A percentile compares a stretch with the other conserved stretches of the same genome.
phyloP scores from a whole-genome alignment of 2,888 invertebrate species.

The Ophion ellenae region DNA sequence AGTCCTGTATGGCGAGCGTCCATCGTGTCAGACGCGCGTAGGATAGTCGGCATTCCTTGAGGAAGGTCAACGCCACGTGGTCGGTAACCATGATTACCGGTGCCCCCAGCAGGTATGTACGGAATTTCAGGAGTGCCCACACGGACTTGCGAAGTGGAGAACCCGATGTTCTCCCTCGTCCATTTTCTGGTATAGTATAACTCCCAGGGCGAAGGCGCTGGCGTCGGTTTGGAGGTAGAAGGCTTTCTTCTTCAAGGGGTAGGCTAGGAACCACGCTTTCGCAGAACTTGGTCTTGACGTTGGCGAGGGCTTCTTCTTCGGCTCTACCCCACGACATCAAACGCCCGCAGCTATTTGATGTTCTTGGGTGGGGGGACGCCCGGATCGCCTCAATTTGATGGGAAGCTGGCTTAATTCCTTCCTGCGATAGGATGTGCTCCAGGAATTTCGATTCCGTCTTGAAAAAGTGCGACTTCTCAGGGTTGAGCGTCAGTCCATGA shows the following conservation, averaged over 20 bases:
- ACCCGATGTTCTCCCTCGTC: background rate
- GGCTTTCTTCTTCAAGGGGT: background rate
- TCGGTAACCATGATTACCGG: background rate
- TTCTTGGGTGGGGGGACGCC: conserved; percentile 6
- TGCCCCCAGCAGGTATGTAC: background rate
- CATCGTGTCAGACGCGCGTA: background rate
- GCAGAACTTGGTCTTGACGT: conserved; percentile 5
- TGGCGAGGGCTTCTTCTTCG: background rate
- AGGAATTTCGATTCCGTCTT: background rate
- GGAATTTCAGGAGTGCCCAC: background rate
- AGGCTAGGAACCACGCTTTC: background rate
- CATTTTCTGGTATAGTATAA: background rate
- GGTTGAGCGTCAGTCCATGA: conserved; percentile 18
- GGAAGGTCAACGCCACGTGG: conserved; percentile 4
- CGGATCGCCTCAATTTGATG: conserved; percentile 8
- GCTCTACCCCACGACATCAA: background rate
- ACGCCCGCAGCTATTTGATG: conserved; percentile 5
- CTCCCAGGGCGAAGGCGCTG: conserved; percentile 21
- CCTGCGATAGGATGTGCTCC: conserved; percentile 13
- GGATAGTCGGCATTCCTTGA: background rate
- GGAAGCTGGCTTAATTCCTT: conserved; percentile 20
- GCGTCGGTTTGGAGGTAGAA: conserved; percentile 24
- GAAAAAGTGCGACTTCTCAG: conserved; percentile 21
- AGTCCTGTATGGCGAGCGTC: background rate
- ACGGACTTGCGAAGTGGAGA: background rate